Evolutionary conservation across 2,113 vertebrate genomes (phyloP).

Genomic region (Electrona antarctica): DNA sequence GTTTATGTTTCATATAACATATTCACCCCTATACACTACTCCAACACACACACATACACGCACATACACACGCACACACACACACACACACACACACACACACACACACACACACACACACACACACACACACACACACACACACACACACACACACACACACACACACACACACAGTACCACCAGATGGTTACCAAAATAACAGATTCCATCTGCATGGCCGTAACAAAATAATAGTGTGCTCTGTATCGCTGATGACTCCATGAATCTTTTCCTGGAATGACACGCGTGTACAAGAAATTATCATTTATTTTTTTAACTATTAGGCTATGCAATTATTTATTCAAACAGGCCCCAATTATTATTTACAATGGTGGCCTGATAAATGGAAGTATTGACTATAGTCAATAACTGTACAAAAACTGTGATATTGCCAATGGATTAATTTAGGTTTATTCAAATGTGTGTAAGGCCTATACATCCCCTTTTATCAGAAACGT

Average conservation of each 20-base stretch:
- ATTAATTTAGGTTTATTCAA: not conserved
- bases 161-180: not conserved
- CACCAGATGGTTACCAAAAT: not conserved
- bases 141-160: not conserved
- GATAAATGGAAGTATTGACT: too few species aligned
- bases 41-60: not conserved
- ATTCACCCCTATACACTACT: not conserved
- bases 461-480: slow-evolving; percentile 7
- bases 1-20: slow-evolving; percentile 18
- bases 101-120: not conserved
- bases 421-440: not conserved
- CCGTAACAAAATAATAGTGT: too few species aligned
- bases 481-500: slow-evolving; percentile 32
- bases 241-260: too few species aligned
- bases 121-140: not conserved
- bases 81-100: not conserved
- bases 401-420: too few species aligned
- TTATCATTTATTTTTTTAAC: too few species aligned
- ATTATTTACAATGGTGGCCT: too few species aligned
- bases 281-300: too few species aligned
- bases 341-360: too few species aligned
- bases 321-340: too few species aligned
- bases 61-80: not conserved
- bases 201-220: not conserved
- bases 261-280: too few species aligned